A percentile compares a stretch with the other conserved stretches of the same genome.
These are phyloP conservation scores for Pseudopipra pipra DNA, from an alignment of 2,113 vertebrate species.

Conservation along the genomic window DNA sequence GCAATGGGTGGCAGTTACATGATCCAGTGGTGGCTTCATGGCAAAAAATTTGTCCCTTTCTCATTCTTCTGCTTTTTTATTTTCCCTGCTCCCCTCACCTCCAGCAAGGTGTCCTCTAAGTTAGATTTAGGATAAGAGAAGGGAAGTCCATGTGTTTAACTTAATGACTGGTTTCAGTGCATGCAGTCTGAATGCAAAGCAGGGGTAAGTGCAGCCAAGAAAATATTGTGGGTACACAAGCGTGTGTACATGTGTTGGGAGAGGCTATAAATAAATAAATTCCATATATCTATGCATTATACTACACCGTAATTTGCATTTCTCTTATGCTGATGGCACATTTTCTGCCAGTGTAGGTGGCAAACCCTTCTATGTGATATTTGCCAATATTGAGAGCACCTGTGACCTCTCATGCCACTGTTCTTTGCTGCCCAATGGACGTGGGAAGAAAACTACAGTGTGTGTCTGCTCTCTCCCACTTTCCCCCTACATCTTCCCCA, in stretches of 20 bases:
- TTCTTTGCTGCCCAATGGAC: not conserved
- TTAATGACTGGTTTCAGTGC: not conserved
- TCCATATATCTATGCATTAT: not conserved
- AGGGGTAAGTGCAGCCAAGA: not conserved
- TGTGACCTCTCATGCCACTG: not conserved
- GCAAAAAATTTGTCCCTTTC: not conserved
- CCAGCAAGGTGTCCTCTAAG: not conserved
- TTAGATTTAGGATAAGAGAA: not conserved
- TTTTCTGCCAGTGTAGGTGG: not conserved
- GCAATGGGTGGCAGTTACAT: rapidly evolving
- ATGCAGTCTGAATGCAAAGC: not conserved
- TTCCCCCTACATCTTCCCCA: not conserved
- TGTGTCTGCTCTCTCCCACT: not conserved
- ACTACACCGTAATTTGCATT: not conserved
- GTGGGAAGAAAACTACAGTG: rapidly evolving
- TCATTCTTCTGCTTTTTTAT: not conserved
- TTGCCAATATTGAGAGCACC: not conserved
- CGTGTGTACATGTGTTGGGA: not conserved
- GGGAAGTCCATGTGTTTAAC: not conserved
- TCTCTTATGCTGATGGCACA: not conserved
- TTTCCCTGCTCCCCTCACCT: not conserved
- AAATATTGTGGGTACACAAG: not conserved
- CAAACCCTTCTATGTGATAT: not conserved
- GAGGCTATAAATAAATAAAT: not conserved
- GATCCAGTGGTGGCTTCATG: not conserved